These are phyloP conservation scores for Dysmachus trigonus DNA, from an alignment of 2,888 invertebrate species.

Conservation along the genomic window DNA sequence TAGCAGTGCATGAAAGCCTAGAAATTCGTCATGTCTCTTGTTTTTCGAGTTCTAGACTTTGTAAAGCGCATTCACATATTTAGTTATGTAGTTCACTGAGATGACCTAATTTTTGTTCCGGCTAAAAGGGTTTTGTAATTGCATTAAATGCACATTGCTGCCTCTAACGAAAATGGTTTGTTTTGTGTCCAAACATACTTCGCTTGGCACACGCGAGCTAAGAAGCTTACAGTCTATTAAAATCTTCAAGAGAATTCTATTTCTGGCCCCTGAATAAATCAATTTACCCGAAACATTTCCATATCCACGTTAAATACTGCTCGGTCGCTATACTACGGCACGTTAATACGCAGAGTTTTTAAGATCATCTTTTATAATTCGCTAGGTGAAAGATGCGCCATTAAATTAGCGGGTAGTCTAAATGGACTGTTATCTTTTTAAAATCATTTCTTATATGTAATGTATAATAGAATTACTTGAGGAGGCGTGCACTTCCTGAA, in stretches of 20 bases:
- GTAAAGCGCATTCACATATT: no score
- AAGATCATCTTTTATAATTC: not conserved
- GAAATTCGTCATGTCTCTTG: no score
- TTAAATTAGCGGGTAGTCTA: not conserved
- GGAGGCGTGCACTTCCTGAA: not conserved
- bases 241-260: not conserved
- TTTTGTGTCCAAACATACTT: not conserved
- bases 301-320: not conserved
- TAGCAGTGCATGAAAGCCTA: no score
- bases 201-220: not conserved
- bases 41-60: no score
- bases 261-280: not conserved
- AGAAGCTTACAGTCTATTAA: not conserved
- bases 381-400: not conserved
- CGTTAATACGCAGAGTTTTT: no score
- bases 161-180: not conserved
- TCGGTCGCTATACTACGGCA: not conserved
- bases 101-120: not conserved
- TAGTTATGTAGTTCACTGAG: no score
- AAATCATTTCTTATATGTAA: not conserved
- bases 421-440: not conserved
- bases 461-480: not conserved
- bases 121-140: not conserved
- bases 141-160: not conserved
- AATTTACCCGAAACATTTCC: not conserved